Evolutionary conservation across 2,113 vertebrate genomes (phyloP), one percentile per base, ranked within the genome.

Genomic region (Oreochromis aureus): DNA sequence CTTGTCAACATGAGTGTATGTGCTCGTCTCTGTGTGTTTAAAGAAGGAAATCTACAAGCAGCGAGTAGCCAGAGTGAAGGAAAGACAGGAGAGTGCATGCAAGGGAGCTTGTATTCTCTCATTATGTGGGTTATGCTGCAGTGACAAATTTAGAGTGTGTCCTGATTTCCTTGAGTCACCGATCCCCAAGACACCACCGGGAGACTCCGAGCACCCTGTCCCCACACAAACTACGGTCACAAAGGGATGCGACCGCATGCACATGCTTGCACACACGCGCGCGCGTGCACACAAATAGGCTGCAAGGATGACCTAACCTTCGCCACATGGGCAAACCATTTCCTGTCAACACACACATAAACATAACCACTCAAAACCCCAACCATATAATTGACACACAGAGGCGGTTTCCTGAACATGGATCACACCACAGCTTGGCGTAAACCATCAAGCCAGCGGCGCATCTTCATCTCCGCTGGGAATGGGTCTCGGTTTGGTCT

Each of bases 61-160:
- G 34, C 54, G 30, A 89, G 87, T 41, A 82, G 85, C 24, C 24
- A 7, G 78, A 61, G 86, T 48, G 11, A 82, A 86, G 81, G 87
- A 71, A 85, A 59, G 82, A 18, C 34, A 56, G 46, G 76, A 71
- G 84, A 87, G 86, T 34, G 48, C 80, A 87, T 87, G 81, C 73
- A 11, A 71, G 91, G 82, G 85, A 85, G 87, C 87, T 91, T 93
- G 95, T 93, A 87, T 93, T 94, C 93, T 92, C 94, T 95, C 94
- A 93, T 95, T 95, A 97, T 96, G 95, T 97, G 96, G 96, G 96
- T 96, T 97, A 97, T 96, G 95, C 95, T 96, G 96, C 95, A 96
- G 96, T 89, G 96, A 96, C 96, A 96, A 95, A 96, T 96, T 96
- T 97, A 97, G 96, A 96, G 96, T 95, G 94, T 96, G 96, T 96